Percentiles rank a stretch among this genome's conserved stretches.
phyloP scores from a whole-genome alignment of 2,888 invertebrate genomes.

The Leucozona laternaria region DNA sequence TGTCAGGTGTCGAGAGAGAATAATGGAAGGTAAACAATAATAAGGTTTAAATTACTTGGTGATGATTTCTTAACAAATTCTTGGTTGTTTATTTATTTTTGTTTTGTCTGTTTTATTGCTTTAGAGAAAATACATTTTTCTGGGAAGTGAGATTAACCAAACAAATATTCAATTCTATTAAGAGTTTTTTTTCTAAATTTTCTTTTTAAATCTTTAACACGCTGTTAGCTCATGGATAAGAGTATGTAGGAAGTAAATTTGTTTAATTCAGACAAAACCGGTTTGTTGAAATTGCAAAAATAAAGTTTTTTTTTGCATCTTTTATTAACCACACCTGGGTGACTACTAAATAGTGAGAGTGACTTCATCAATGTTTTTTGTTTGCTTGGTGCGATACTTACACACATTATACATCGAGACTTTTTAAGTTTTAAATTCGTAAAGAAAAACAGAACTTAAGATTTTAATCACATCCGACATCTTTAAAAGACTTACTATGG shows the following conservation, averaged over 20 bases:
- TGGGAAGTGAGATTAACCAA: not conserved
- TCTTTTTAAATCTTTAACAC: not conserved
- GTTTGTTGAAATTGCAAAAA: not conserved
- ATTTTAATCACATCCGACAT: no score
- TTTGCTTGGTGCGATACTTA: not conserved
- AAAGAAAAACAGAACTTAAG: no score
- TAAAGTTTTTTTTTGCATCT: not conserved
- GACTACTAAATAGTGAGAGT: not conserved
- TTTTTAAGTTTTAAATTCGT: no score
- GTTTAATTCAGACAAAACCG: not conserved
- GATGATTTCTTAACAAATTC: not conserved
- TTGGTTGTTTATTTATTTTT: not conserved
- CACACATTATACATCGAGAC: no score
- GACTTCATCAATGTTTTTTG: conserved; percentile 6
- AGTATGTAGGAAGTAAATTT: not conserved
- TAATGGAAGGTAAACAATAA: conserved; percentile 17
- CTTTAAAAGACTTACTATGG: no score
- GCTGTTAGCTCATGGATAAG: not conserved
- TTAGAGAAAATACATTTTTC: not conserved
- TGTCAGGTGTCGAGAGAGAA: not conserved
- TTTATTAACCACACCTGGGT: no score
- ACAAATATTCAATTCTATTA: not conserved
- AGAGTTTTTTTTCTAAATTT: not conserved
- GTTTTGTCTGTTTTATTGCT: not conserved
- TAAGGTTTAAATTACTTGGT: conserved; percentile 8